Conservation (phyloP, 2,888 invertebrate species). For the Geotrupes spiniger region DNA sequence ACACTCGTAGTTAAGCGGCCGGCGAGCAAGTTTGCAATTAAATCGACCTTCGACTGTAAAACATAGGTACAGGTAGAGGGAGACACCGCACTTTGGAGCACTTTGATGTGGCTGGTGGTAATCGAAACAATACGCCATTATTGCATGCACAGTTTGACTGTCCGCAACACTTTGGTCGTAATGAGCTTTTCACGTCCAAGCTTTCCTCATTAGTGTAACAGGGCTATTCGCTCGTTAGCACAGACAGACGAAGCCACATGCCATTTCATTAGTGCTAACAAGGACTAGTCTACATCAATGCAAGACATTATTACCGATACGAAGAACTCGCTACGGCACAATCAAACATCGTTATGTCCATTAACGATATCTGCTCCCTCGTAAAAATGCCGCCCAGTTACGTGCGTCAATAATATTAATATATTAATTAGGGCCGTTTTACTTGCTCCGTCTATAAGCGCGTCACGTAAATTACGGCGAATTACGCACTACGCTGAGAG, state of each 20-base stretch:
- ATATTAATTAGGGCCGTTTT: conserved; percentile 21
- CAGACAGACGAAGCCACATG: conserved; percentile 40
- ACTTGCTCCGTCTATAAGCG: no score
- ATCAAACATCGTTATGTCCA: conserved; percentile 25
- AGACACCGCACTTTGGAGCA: conserved; percentile 24
- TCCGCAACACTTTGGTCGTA: conserved; percentile 46
- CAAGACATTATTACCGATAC: conserved; percentile 33
- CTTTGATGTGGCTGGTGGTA: conserved; percentile 38
- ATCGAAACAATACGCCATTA: conserved; percentile 38
- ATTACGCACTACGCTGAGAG: no score
- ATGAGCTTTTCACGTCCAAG: conserved; percentile 49
- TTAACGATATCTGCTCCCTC: conserved; percentile 25
- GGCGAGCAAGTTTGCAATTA: conserved; percentile 9
- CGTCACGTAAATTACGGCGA: no score
- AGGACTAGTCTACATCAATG: conserved; percentile 38
- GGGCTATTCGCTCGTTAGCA: conserved; percentile 35
- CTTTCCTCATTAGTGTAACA: conserved; percentile 50
- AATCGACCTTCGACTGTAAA: conserved; percentile 4
- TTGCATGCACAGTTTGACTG: conserved; percentile 36
- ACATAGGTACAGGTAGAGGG: not conserved
- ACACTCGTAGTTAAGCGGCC: conserved; percentile 27
- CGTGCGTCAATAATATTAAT: conserved; percentile 21
- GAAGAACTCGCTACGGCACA: conserved; percentile 22
- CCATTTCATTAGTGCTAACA: conserved; percentile 49
- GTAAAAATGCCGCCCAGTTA: conserved; percentile 21